Base-by-base conservation (phyloP, 2,113 vertebrate species). In the Calyptommatus sinebrachiatus region DNA sequence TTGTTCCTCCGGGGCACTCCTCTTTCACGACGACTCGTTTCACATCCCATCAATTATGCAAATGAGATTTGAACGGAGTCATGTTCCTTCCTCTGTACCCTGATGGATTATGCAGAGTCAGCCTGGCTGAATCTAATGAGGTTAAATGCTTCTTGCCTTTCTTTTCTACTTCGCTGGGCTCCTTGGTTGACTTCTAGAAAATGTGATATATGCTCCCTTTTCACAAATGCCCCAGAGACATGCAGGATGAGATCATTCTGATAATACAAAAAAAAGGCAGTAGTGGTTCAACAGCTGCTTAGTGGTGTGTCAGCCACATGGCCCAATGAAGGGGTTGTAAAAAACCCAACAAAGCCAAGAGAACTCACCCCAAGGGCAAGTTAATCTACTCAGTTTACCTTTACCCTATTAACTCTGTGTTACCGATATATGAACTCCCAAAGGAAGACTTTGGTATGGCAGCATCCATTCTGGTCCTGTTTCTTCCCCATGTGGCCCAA, bases 61-160 rank as follows among this genome's bases (percentile, higher is more conserved):
- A 95, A 95, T 95, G 93, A 95, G 92, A 93, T 93, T 90, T 92
- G 86, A 91, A 95, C 94, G 95, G 91, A 91, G 92, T 94, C 94
- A 90, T 90, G 87, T 91, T 92, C 91, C 91, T 85, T 88, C 91
- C 90, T 90, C 92, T 86, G 84, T 88, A 93, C 90, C 88, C 91
- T 95, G 94, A 95, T 94, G 90, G 89, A 93, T 90, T 91, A 90
- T 86, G 89, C 86, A 84, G 90, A 94, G 92, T 84, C 89, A 90
- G 88, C 86, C 85, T 86, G 88, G 83, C 80, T 89, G 92, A 92
- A 95, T 93, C 86, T 93, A 93, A 95, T 93, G 92, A 95, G 92
- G 92, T 93, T 94, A 94, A 95, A 94, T 91, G 85, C 81, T 79
- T 91, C 86, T 93, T 88, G 86, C 88, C 90, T 83, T 92, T 91